phyloP scores from a whole-genome alignment of 2,888 invertebrate species.

The Lamellibrachia satsuma region DNA sequence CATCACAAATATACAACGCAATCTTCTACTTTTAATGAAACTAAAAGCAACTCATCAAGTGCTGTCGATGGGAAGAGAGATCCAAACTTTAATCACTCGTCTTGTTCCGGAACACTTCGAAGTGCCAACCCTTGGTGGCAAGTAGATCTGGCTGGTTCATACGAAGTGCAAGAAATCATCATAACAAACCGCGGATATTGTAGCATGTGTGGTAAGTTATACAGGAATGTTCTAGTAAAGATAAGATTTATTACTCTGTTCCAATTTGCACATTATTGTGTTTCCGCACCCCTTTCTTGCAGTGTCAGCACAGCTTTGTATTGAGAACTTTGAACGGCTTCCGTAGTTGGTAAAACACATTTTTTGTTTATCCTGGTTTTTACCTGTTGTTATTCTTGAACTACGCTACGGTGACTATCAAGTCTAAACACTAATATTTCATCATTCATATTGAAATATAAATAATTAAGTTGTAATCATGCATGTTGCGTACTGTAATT shows the following conservation, averaged over 20 bases:
- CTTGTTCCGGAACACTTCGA: not conserved
- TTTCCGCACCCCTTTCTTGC: too few relatives aligned
- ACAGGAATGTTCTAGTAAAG: not conserved
- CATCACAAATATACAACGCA: not conserved
- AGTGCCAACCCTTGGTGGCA: not conserved
- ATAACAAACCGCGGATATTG: not conserved
- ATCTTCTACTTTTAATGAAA: not conserved
- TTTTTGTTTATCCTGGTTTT: too few relatives aligned
- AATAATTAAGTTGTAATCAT: too few relatives aligned
- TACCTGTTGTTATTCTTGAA: too few relatives aligned
- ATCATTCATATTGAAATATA: too few relatives aligned
- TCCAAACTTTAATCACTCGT: not conserved
- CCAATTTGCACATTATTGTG: not conserved
- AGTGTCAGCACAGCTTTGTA: too few relatives aligned
- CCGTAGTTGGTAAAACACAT: too few relatives aligned
- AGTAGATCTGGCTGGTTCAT: not conserved
- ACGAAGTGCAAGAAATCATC: not conserved
- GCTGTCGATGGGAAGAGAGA: not conserved
- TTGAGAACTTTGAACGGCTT: too few relatives aligned
- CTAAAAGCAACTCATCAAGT: not conserved
- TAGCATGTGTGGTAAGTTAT: not conserved
- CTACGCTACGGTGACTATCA: too few relatives aligned
- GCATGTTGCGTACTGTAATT: too few relatives aligned
- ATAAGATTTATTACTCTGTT: too few relatives aligned
- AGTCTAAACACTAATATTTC: too few relatives aligned